A percentile compares a stretch with the other conserved stretches of the same genome.
These are phyloP conservation scores for Eublepharis macularius DNA, from an alignment of 2,113 vertebrate genomes.

Conservation along the genomic window DNA sequence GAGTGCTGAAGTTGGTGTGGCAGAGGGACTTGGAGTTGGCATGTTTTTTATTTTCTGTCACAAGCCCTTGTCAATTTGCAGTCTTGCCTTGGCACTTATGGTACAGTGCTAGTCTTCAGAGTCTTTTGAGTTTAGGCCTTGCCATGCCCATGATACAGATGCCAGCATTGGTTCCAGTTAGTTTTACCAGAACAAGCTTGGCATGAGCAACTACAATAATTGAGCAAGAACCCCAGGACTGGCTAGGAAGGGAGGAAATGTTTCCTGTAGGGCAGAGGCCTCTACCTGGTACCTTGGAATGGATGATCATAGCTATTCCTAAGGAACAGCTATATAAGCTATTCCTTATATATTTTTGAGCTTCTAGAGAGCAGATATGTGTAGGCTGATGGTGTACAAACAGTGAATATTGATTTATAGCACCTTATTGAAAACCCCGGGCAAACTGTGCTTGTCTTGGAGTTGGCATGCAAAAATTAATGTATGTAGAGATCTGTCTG, in stretches of 20 bases:
- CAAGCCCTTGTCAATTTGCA: not conserved
- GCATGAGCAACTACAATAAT: not conserved
- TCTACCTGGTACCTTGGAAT: not conserved
- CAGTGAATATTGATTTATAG: not conserved
- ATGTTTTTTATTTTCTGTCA: not conserved
- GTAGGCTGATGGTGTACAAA: not conserved
- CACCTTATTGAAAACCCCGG: not conserved
- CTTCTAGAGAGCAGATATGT: not conserved
- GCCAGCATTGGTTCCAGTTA: not conserved
- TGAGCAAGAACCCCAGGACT: not conserved
- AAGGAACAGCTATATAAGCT: not conserved
- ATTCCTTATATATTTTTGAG: not conserved
- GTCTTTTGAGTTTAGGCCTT: not conserved
- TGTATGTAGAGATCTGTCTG: not conserved
- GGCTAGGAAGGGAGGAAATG: not conserved
- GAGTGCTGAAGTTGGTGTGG: not conserved
- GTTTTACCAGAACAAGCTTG: not conserved
- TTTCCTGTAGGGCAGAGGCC: not conserved
- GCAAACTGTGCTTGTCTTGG: not conserved
- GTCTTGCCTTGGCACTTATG: not conserved
- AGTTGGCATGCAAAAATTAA: not conserved
- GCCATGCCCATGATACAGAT: not conserved
- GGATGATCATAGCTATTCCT: not conserved
- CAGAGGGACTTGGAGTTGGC: not conserved
- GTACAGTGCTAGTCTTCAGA: not conserved